Evolutionary conservation across 1,140 invertebrate genomes (phyloP), one percentile per base, ranked within the genome.

Genomic region (Microplitis mediator): DNA sequence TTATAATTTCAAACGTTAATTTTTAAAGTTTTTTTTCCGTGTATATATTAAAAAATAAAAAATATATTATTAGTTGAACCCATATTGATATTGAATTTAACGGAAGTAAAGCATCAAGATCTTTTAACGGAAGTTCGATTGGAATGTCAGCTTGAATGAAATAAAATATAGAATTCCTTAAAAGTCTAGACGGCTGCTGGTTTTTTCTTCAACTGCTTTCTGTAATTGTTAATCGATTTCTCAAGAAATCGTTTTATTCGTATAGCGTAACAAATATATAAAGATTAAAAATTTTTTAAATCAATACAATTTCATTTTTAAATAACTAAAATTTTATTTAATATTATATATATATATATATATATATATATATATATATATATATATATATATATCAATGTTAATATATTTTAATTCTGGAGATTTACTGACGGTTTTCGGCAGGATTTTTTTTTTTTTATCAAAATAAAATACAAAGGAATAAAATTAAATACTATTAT

Each of bases 211-310:
- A 9, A 11, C 39, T 45, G 39, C 39, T 45, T 45, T 45, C 39
- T 9, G 39, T 45, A 45, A 45, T 45, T 45, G 39, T 69, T 69
- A 62, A 69, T 69, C 68, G 68, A 69, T 69, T 62, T 45, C 14
- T 39, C 56, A 39, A 69, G 36, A 62, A 69, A 60, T 56, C 56
- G 13, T 45, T 31, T 34, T 50, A 60, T 69, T 50, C 58, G 23
- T 8, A 3, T 34, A 16, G 6, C 4, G 16, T 36, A 45, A 50
- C 54, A 23, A 35, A 34, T 69, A 35, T 62, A 35, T 13, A n/a
- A 60, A 60, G 54, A 69, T 69, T 69, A 36, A 69, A 58, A 69
- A 45, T 34, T 31, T 52, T 32, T 39, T 39, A 45, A 63, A 64
- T 50, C 6, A 2, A 50, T 50, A 9, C 1, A 50, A 2, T 1